These are phyloP conservation scores for Ficedula albicollis DNA, from an alignment of 2,797 vertebrate genomes.

Conservation along the genomic window DNA sequence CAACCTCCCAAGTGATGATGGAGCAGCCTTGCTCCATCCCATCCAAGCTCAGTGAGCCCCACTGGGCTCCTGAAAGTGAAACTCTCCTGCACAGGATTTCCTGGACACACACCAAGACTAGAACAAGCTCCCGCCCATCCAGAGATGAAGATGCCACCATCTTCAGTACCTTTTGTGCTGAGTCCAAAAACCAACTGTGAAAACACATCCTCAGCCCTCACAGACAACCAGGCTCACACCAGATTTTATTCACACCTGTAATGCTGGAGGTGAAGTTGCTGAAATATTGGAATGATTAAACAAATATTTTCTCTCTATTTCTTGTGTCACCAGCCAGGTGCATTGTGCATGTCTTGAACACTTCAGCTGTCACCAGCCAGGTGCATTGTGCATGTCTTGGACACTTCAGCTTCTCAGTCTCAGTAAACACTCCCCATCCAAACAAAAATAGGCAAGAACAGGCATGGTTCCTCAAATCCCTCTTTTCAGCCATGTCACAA, in stretches of 20 bases:
- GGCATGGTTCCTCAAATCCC: not conserved
- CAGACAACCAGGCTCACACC: rapidly evolving
- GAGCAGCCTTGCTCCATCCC: not conserved
- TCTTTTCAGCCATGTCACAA: not conserved
- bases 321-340: not conserved
- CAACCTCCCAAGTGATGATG: rapidly evolving
- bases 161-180: not conserved
- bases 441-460: rapidly evolving
- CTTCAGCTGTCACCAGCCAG: not conserved
- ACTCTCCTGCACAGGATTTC: not conserved
- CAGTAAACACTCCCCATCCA: not conserved
- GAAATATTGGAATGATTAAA: not conserved
- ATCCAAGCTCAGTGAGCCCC: rapidly evolving
- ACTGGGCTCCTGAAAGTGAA: not conserved
- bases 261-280: not conserved
- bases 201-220: not conserved
- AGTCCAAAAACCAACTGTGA: not conserved
- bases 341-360: rapidly evolving
- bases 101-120: not conserved
- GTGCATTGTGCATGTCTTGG: not conserved
- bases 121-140: not conserved
- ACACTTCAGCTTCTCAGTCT: rapidly evolving
- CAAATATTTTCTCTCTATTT: not conserved
- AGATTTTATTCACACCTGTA: not conserved
- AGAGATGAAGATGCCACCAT: not conserved